phyloP scores from a whole-genome alignment of 1,140 invertebrate species.

The Oncopodura yosiiana region DNA sequence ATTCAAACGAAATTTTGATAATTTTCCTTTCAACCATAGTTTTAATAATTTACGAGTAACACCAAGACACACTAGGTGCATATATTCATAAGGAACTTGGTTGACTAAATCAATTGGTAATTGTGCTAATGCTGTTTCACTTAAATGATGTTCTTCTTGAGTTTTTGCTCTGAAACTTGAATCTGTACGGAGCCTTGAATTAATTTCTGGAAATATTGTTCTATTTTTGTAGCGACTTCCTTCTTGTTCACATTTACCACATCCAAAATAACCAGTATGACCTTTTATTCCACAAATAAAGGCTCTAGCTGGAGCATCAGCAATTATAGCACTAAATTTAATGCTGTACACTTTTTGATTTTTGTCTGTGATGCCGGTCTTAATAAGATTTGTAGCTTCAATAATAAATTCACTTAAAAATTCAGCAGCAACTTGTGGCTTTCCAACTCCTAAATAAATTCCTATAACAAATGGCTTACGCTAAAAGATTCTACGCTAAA shows the following conservation, averaged over 20 bases:
- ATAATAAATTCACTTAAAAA: conserved; percentile 24
- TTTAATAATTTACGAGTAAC: conserved; percentile 29
- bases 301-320: conserved; percentile 37
- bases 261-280: conserved; percentile 35
- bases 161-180: conserved; percentile 28
- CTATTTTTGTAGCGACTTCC: conserved; percentile 7
- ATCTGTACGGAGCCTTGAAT: conserved; percentile 28
- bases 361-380: no score
- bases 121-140: conserved; percentile 14
- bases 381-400: conserved; percentile 8
- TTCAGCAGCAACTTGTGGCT: background rate
- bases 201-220: conserved; percentile 19
- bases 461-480: conserved; percentile 16
- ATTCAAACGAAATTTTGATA: conserved; percentile 1
- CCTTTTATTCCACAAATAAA: conserved; percentile 35
- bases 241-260: conserved; percentile 35
- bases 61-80: conserved; percentile 32
- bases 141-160: no score
- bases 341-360: no score
- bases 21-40: conserved; percentile 12
- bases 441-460: conserved; percentile 27
- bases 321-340: conserved; percentile 31
- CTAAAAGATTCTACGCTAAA: no score
- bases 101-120: conserved; percentile 24
- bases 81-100: conserved; percentile 33